phyloP scores from a whole-genome alignment of 1,140 invertebrate genomes.

The Amphibalanus amphitrite region DNA sequence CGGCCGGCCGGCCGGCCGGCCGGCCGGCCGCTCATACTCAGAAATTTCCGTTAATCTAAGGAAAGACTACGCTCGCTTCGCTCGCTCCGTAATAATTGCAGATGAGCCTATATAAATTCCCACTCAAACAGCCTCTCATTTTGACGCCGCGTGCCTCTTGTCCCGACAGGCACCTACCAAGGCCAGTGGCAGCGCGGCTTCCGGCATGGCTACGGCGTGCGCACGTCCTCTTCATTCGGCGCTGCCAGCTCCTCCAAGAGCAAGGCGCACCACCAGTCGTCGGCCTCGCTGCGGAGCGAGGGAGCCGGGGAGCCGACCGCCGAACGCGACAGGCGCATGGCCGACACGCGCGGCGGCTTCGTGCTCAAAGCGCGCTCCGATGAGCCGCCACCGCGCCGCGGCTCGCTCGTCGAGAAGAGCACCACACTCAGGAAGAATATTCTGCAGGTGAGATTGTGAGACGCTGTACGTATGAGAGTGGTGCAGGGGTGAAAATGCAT shows the following conservation, averaged over 20 bases:
- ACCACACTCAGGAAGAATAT: constrained; percentile 58
- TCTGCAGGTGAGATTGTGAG: constrained; percentile 46
- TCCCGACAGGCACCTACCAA: constrained; percentile 75
- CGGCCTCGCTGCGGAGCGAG: constrained; percentile 72
- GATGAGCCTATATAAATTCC: too few species aligned
- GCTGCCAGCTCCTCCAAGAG: constrained; percentile 68
- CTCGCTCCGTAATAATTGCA: too few species aligned
- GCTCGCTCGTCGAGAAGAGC: constrained; percentile 69
- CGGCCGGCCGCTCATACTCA: too few species aligned
- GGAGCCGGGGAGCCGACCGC: constrained; percentile 21
- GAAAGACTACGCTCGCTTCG: too few species aligned
- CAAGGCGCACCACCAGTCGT: constrained; percentile 54
- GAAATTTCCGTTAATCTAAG: too few species aligned
- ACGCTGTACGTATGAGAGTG: too few species aligned
- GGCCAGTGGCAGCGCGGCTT: constrained; percentile 97
- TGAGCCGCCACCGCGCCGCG: constrained; percentile 50
- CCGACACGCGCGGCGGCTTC: constrained; percentile 20
- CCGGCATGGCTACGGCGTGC: constrained; percentile 93
- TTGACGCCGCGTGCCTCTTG: too few species aligned
- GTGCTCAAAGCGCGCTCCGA: constrained; percentile 39
- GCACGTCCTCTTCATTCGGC: constrained; percentile 89
- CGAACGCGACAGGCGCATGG: constrained; percentile 42
- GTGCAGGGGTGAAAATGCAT: too few species aligned
- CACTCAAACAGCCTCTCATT: too few species aligned
- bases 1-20: too few species aligned